Conservation (phyloP, 2,797 vertebrate species). For the Oryzias dopingdopingensis region DNA sequence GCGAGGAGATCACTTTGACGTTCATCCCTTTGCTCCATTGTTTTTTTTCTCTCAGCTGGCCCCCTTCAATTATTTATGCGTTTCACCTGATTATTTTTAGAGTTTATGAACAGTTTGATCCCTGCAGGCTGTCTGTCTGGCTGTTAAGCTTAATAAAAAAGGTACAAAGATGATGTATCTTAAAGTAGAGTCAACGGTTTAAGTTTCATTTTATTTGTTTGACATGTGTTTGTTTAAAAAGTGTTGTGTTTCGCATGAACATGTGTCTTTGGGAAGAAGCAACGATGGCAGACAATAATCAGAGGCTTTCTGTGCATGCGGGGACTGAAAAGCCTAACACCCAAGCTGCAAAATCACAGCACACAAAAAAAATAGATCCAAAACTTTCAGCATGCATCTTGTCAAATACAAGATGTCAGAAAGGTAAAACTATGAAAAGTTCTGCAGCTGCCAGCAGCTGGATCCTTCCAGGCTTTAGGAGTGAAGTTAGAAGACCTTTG, state of each 20-base stretch:
- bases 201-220: not conserved
- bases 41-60: slow-evolving; percentile 21
- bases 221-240: not conserved
- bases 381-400: too few relatives aligned
- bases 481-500: too few relatives aligned
- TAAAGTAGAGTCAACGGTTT: not conserved
- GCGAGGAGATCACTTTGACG: slow-evolving; percentile 49
- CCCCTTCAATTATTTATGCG: not conserved
- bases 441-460: too few relatives aligned
- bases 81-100: not conserved
- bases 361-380: too few relatives aligned
- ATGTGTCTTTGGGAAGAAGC: slow-evolving; percentile 15
- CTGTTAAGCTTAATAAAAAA: not conserved
- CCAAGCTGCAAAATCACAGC: too few relatives aligned
- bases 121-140: too few relatives aligned
- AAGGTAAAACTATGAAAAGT: too few relatives aligned
- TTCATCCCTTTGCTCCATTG: slow-evolving; percentile 46
- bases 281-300: not conserved
- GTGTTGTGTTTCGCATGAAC: not conserved
- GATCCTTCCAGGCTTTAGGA: too few relatives aligned
- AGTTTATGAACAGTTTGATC: not conserved
- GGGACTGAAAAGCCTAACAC: too few relatives aligned
- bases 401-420: too few relatives aligned
- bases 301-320: slow-evolving; percentile 6
- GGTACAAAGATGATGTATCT: not conserved